phyloP scores from a whole-genome alignment of 2,888 invertebrate species.

The Acleris cristana region DNA sequence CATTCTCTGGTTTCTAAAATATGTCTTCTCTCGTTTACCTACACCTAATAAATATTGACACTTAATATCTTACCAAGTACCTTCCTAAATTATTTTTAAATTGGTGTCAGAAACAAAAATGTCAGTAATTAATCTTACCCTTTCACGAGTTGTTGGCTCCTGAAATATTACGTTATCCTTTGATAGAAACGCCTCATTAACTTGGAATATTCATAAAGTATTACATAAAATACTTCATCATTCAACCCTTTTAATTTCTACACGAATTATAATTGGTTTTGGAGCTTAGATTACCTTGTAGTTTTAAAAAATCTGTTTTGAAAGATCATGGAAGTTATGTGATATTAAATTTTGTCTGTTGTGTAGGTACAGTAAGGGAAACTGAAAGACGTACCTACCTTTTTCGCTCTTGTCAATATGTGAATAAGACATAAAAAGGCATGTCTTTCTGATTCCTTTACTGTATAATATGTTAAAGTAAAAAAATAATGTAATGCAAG shows the following conservation, averaged over 20 bases:
- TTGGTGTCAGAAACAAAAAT: constrained; percentile 58
- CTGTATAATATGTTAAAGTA: too few species aligned
- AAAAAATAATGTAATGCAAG: too few species aligned
- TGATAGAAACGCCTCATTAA: constrained; percentile 64
- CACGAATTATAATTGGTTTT: constrained; percentile 15
- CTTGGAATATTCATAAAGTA: constrained; percentile 57
- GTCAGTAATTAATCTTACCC: constrained; percentile 79
- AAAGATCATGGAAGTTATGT: not conserved
- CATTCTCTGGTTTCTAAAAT: too few species aligned
- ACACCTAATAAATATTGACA: too few species aligned
- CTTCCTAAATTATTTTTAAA: constrained; percentile 20
- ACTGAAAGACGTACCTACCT: too few species aligned
- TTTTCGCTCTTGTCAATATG: too few species aligned
- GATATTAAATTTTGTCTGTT: too few species aligned
- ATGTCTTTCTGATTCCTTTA: too few species aligned
- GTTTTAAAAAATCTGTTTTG: not conserved
- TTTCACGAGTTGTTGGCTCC: constrained; percentile 78
- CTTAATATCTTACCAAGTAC: not conserved
- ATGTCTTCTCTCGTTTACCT: too few species aligned
- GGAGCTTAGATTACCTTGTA: not conserved
- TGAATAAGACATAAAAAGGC: too few species aligned
- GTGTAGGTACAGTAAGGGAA: too few species aligned
- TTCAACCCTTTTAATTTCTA: constrained; percentile 38
- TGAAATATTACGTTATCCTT: constrained; percentile 36
- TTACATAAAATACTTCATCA: constrained; percentile 42